Evolutionary conservation across 2,888 invertebrate genomes (phyloP).

Genomic region (Trichacis sp.): DNA sequence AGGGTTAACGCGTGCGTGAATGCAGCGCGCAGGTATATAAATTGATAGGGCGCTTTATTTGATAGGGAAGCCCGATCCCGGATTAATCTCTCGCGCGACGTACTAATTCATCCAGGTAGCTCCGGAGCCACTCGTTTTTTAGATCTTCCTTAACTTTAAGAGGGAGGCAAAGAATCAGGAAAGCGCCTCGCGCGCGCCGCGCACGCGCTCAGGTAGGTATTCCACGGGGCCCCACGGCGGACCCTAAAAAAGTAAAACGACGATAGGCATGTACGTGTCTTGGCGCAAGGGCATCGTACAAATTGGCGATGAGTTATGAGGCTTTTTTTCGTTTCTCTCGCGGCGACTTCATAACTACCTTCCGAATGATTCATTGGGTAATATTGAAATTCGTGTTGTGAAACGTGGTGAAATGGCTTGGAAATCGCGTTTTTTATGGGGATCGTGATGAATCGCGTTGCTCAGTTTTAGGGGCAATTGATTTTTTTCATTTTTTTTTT

Average conservation of each 20-base stretch:
- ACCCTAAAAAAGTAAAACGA: conserved; percentile 22
- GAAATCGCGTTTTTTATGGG: no score
- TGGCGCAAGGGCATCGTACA: not conserved
- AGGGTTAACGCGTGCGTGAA: conserved; percentile 10
- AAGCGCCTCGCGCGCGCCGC: conserved; percentile 21
- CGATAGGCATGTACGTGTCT: not conserved
- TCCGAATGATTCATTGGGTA: no score
- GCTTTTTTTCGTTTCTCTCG: not conserved
- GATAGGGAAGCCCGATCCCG: conserved; percentile 11
- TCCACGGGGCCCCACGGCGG: conserved; percentile 11
- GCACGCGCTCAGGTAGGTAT: conserved; percentile 39
- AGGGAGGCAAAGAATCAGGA: conserved; percentile 3
- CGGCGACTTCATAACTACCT: not conserved
- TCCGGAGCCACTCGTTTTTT: no score
- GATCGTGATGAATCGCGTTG: no score
- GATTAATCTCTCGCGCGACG: conserved; percentile 24
- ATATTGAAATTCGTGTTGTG: no score
- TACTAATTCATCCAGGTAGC: conserved; percentile 39
- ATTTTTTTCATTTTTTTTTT: no score
- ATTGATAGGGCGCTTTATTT: conserved; percentile 12
- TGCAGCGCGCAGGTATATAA: conserved; percentile 30
- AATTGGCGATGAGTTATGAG: not conserved
- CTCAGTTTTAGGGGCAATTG: no score
- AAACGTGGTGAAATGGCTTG: no score
- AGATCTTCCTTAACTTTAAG: no score